phyloP scores from a whole-genome alignment of 2,797 vertebrate genomes.

The Alosa sapidissima region DNA sequence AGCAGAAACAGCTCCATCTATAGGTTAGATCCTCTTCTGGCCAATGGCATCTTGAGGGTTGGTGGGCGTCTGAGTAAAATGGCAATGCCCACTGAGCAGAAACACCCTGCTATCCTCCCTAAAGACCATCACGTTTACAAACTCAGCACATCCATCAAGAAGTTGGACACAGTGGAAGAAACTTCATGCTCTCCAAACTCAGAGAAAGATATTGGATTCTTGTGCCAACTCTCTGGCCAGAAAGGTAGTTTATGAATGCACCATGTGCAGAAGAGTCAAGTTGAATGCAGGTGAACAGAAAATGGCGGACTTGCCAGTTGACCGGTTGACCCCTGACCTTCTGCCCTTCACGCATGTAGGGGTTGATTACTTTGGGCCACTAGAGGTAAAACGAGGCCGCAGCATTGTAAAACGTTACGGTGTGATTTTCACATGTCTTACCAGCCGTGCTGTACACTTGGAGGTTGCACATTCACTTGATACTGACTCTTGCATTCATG shows the following conservation, averaged over 20 bases:
- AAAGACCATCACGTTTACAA: neutral
- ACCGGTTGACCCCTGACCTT: neutral
- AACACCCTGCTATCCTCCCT: neutral
- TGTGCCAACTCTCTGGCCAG: too few species aligned
- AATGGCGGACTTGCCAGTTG: neutral
- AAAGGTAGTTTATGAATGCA: too few species aligned
- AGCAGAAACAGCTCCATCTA: too few species aligned
- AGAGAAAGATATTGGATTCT: too few species aligned
- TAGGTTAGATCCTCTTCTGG: neutral
- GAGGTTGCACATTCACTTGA: neutral
- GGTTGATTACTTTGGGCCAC: neutral
- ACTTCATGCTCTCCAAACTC: neutral
- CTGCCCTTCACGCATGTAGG: neutral
- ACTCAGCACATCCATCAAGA: neutral
- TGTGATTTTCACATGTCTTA: neutral
- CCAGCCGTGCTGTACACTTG: neutral
- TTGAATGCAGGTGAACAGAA: too few species aligned
- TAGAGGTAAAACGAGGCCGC: neutral
- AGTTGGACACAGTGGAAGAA: neutral
- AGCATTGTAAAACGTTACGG: neutral
- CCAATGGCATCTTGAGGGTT: neutral
- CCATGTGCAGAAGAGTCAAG: too few species aligned
- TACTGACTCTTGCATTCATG: neutral
- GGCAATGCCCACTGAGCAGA: neutral
- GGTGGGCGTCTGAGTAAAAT: neutral